Conservation (phyloP, 2,797 vertebrate species). For the Acanthornis magna region DNA sequence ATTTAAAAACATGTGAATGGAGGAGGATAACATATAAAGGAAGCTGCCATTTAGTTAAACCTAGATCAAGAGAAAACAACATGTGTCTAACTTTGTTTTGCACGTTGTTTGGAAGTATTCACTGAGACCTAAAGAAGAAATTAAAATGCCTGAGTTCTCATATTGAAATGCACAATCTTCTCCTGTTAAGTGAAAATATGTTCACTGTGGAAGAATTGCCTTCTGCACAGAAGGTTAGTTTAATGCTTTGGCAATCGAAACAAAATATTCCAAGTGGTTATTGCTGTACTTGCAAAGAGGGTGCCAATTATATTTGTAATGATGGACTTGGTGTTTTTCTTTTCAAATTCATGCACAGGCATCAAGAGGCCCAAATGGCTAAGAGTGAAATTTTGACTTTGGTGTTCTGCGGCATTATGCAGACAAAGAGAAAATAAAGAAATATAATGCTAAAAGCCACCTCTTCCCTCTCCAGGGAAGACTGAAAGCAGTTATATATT, state of each 20-base stretch:
- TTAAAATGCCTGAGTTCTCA: not conserved
- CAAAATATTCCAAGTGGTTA: not conserved
- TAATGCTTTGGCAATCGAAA: not conserved
- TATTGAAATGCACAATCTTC: not conserved
- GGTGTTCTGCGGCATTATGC: not conserved
- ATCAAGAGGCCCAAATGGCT: not conserved
- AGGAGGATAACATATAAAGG: not conserved
- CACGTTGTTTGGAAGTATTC: not conserved
- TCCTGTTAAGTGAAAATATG: constrained; percentile 20
- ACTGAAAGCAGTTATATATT: not conserved
- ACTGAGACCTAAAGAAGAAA: not conserved
- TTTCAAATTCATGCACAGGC: not conserved
- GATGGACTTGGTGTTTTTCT: not conserved
- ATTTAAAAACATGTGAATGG: not conserved
- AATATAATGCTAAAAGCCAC: not conserved
- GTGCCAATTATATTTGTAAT: not conserved
- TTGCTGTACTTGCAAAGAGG: not conserved
- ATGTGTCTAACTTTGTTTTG: not conserved
- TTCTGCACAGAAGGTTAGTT: constrained; percentile 27
- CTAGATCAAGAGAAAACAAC: not conserved
- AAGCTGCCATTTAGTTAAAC: not conserved
- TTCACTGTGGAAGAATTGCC: not conserved
- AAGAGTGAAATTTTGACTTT: not conserved
- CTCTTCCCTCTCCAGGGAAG: not conserved
- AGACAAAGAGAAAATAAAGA: not conserved